A percentile compares a stretch with the other conserved stretches of the same genome.
These are phyloP conservation scores for Blastobasis adustella DNA, from an alignment of 2,888 invertebrate species.

Conservation along the genomic window DNA sequence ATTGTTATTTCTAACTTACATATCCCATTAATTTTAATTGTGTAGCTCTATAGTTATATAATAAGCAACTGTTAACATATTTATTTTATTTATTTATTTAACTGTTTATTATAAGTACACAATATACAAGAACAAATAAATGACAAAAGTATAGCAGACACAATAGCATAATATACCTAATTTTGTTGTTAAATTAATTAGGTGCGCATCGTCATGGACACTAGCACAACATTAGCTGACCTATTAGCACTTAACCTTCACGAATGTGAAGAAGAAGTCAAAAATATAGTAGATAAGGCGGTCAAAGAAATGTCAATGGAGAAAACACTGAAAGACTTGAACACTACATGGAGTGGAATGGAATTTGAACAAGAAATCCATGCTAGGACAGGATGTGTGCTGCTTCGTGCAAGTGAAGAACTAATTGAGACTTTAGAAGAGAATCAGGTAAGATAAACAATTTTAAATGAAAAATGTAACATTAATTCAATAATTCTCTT, in stretches of 20 bases:
- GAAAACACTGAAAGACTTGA: slow-evolving; percentile 91
- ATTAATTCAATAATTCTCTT: too few species aligned
- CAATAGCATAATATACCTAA: too few species aligned
- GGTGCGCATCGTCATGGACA: slow-evolving; percentile 96
- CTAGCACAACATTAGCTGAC: slow-evolving; percentile 93
- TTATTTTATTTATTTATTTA: too few species aligned
- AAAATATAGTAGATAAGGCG: slow-evolving; percentile 97
- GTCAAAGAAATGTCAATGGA: slow-evolving; percentile 99
- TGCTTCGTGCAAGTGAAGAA: slow-evolving; percentile 94
- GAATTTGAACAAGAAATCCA: slow-evolving; percentile 94
- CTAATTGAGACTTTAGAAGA: slow-evolving; percentile 97
- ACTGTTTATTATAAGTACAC: neutral
- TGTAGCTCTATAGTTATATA: too few species aligned
- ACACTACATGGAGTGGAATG: slow-evolving; percentile 94
- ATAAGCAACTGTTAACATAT: too few species aligned
- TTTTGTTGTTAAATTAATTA: slow-evolving; percentile 31
- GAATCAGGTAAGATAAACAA: slow-evolving; percentile 82
- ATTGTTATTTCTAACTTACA: too few species aligned
- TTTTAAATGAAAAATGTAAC: neutral
- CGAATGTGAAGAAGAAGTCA: slow-evolving; percentile 97
- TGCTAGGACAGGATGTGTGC: slow-evolving; percentile 87
- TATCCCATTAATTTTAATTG: too few species aligned
- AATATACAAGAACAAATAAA: neutral
- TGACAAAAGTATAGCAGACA: neutral
- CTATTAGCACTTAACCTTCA: slow-evolving; percentile 93